Evolutionary conservation across 1,140 invertebrate genomes (phyloP), one percentile per base, ranked within the genome.

Genomic region (Ostrea edulis): DNA sequence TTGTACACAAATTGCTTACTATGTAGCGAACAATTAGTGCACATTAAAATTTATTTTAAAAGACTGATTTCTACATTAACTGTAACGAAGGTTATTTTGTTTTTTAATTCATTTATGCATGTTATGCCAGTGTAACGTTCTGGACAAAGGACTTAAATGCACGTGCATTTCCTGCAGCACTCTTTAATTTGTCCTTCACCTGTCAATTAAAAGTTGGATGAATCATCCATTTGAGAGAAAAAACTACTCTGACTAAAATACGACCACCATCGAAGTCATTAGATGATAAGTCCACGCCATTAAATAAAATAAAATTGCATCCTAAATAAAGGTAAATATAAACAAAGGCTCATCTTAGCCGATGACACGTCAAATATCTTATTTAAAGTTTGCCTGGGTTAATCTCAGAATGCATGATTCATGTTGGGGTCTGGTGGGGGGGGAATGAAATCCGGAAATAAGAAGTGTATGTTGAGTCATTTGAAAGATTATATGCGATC

Each of bases 191-290:
- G 58, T 29, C 68, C 68, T 77, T 77, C 68, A 77, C 68, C 68
- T 77, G 25, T 77, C 68, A 77, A 62, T 77, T 77, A 35, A 77
- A 77, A 25, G 29, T 29, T 77, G 68, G 12, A 77, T 77, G 68
- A 77, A 77, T 77, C 68, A 77, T 77, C 25, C 29, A 17, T 0
- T 71, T 25, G 5, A 44, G 25, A 14, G 29, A 25, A 77, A 25
- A 14, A 77, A 77, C 25, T 11, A 35, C 29, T 77, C 68, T 77
- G 68, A 77, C 25, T 77, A 8, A 29, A 77, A 77, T 35, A 22
- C 29, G 7, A 35, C 22, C 68, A 71, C 29, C n/a, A 71, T 14
- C 9, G 29, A 77, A 14, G 55, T 62, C n/a, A 62, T 17, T 20
- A 7, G n/a, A 9, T 2, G 68, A 77, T 44, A 77, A 25, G 9